Evolutionary conservation across 1,140 invertebrate genomes (phyloP).

Genomic region (Bradysia coprophila): DNA sequence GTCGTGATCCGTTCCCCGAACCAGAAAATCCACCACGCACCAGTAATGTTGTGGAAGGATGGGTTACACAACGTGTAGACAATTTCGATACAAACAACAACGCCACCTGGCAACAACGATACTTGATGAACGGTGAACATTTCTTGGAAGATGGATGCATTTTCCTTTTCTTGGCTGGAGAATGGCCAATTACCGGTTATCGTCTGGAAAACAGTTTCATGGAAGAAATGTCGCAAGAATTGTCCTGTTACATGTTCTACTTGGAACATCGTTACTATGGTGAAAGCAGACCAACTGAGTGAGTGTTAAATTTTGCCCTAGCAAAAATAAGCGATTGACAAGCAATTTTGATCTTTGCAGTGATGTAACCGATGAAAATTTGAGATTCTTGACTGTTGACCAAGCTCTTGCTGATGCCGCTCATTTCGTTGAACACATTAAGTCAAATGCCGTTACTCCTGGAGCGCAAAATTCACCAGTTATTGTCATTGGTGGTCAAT

Average conservation of each 20-base stretch:
- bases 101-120: slow-evolving; percentile 26
- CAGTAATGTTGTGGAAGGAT: no score
- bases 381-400: slow-evolving; percentile 42
- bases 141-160: slow-evolving; percentile 31
- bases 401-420: slow-evolving; percentile 57
- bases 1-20: no score
- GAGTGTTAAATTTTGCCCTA: slow-evolving; percentile 12
- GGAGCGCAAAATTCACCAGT: slow-evolving; percentile 24
- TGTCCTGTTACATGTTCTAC: slow-evolving; percentile 39
- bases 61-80: slow-evolving; percentile 30
- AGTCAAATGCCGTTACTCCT: slow-evolving; percentile 14
- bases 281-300: slow-evolving; percentile 50
- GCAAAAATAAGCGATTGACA: not conserved
- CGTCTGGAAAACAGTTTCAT: slow-evolving; percentile 28
- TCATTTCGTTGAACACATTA: slow-evolving; percentile 37
- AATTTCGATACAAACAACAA: slow-evolving; percentile 48
- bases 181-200: slow-evolving; percentile 31
- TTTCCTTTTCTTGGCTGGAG: slow-evolving; percentile 52
- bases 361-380: slow-evolving; percentile 32
- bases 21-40: no score
- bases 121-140: slow-evolving; percentile 41
- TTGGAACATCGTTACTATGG: slow-evolving; percentile 73
- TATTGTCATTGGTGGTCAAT: slow-evolving; percentile 61
- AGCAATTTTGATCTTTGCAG: slow-evolving; percentile 9
- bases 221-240: slow-evolving; percentile 31